Evolutionary conservation across 2,888 invertebrate genomes (phyloP).

Genomic region (Tetragonisca angustula): DNA sequence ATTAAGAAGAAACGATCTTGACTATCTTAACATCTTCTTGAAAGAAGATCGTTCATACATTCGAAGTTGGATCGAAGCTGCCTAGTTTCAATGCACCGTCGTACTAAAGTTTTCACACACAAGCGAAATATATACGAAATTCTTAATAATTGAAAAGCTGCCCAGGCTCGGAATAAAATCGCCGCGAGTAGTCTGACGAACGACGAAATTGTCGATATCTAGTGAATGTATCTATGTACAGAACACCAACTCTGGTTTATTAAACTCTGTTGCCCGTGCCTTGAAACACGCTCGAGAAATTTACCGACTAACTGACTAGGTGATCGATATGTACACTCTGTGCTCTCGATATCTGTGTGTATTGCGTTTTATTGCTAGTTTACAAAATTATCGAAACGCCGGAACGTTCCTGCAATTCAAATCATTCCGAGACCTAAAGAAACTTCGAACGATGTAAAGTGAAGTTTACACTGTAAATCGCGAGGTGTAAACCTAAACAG

Average conservation of each 20-base stretch:
- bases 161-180: not conserved
- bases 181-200: not conserved
- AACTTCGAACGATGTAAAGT: not conserved
- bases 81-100: not conserved
- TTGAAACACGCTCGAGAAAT: not conserved
- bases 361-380: not conserved
- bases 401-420: not conserved
- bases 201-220: not conserved
- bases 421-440: not conserved
- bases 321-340: constrained; percentile 3
- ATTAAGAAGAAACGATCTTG: not conserved
- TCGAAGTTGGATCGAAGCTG: not conserved
- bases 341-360: not conserved
- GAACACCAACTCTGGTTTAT: not conserved
- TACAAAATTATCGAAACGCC: not conserved
- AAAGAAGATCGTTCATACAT: not conserved
- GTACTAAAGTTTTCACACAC: not conserved
- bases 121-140: not conserved
- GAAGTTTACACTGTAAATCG: too few relatives aligned
- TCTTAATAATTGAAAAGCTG: not conserved
- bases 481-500: too few relatives aligned
- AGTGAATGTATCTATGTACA: not conserved
- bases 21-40: too few relatives aligned
- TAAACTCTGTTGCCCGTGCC: not conserved
- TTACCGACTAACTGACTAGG: constrained; percentile 7